phyloP scores from a whole-genome alignment of 2,113 vertebrate species.

The Shinisaurus crocodilurus region DNA sequence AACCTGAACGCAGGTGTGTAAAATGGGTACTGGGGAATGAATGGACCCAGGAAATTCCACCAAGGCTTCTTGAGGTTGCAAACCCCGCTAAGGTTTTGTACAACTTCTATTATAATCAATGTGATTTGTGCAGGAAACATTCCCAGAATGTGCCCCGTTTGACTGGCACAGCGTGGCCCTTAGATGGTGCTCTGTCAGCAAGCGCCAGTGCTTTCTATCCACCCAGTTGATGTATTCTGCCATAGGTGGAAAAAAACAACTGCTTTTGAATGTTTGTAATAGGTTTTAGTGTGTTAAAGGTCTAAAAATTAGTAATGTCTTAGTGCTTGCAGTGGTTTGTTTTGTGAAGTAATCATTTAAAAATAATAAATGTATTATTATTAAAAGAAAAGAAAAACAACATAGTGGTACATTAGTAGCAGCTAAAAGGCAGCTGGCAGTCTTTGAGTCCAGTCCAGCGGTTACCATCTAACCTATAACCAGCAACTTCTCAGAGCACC shows the following conservation, averaged over 20 bases:
- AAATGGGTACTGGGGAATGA: neutral
- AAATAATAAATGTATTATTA: no score
- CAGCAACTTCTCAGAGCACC: neutral
- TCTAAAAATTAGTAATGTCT: no score
- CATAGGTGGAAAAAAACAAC: neutral
- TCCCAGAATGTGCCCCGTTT: neutral
- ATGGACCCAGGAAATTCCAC: neutral
- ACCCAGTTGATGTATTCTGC: neutral
- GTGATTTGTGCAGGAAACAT: neutral
- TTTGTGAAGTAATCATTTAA: no score
- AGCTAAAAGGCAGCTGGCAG: neutral
- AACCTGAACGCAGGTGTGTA: slow-evolving; percentile 74
- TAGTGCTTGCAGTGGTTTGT: no score
- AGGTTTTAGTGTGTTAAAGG: no score
- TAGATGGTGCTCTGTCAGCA: neutral
- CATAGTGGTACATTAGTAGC: no score
- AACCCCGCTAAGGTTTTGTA: neutral
- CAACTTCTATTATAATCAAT: neutral
- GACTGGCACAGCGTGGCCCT: neutral
- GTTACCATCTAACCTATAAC: neutral
- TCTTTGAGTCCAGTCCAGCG: neutral
- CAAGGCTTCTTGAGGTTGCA: neutral
- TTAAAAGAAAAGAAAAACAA: no score
- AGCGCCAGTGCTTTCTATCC: neutral
- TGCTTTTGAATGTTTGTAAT: neutral